Evolutionary conservation across 2,113 vertebrate species (phyloP), one percentile per base, ranked within the genome.

Genomic region (Acanthochromis polyacanthus): DNA sequence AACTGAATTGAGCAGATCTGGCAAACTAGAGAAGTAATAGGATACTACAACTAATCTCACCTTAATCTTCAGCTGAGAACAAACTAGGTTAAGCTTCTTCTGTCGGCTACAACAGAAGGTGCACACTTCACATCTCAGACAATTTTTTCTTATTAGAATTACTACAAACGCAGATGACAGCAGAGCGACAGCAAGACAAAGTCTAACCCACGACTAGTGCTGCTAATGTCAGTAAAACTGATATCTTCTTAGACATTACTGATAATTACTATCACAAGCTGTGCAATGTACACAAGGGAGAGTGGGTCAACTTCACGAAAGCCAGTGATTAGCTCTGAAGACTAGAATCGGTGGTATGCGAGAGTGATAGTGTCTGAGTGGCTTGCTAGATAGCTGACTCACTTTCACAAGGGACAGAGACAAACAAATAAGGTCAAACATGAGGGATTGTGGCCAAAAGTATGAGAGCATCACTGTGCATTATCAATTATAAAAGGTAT

Each of bases 11-110:
- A 69, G 65, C 5, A 78, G 40, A 50, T 46, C 60, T 36, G 59
- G 25, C 22, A 84, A 70, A 64, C 45, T 60, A 45, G 6, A 64
- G 17, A 72, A 73, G 15, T 85, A 90, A 84, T 75, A 70, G 82
- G 81, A 90, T 83, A 74, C 70, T 28, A 68, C 12, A 55, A 61
- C 36, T 91, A 90, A 92, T 90, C 90, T 86, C 79, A 85, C 79
- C 71, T 79, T 78, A 87, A 92, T 83, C 83, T 85, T 89, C 16
- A 84, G 46, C 55, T 55, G 57, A 43, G 52, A 60, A 67, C 60
- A 28, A 78, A 87, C 57, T 81, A 61, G 82, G 81, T 83, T 90
- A 91, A 94, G 62, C 81, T 45, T 20, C 23, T 74, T 36, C 14
- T 67, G 19, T 83, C 25, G 51, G 68, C 46, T 57, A 28, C 63